Base-by-base conservation (phyloP, 2,797 vertebrate species). In the Betta splendens region DNA sequence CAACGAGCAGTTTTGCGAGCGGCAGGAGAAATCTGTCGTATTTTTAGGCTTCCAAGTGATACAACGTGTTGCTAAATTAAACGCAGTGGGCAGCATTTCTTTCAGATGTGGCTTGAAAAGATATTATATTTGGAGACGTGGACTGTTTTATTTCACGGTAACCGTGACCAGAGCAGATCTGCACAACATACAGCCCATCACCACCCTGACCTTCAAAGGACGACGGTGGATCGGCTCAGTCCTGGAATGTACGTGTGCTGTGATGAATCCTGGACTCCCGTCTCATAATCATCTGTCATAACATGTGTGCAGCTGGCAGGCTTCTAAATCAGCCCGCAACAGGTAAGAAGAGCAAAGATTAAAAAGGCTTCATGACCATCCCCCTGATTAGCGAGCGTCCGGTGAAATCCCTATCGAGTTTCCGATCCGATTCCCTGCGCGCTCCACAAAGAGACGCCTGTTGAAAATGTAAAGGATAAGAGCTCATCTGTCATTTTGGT, bases 401-500 rank as follows among this genome's bases (percentile, higher is more conserved):
- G 77, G 23, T 62, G 36, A 42, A 81, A 75, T 69, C 59, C 53
- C 59, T 72, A 18, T 76, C 38, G 44, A 47, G 54, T 63, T 73
- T 69, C 66, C 59, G 52, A 83, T 58, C 64, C 38, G 72, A 75
- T 85, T 78, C 81, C 84, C 69, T 74, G 82, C 55, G 9, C 71
- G 78, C 60, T 46, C 29, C n/a, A 29, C 75, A 77, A 46, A 69
- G 73, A 86, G 72, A n/a, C n/a, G 75, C 69, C 67, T 68, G 71
- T 74, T 86, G 64, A 53, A 77, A 89, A 88, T 84, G 78, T 78
- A 74, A n/a, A 84, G 89, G 89, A 91, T 90, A 89, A 91, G 90
- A 74, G 83, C 49, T 50, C 28, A 62, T 85, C 89, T 91, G 83
- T 92, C 86, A 92, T 92, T 92, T 91, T 91, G 90, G 90, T 92